These are phyloP conservation scores for Rosalia funebris DNA, from an alignment of 2,888 invertebrate genomes.

Conservation along the genomic window DNA sequence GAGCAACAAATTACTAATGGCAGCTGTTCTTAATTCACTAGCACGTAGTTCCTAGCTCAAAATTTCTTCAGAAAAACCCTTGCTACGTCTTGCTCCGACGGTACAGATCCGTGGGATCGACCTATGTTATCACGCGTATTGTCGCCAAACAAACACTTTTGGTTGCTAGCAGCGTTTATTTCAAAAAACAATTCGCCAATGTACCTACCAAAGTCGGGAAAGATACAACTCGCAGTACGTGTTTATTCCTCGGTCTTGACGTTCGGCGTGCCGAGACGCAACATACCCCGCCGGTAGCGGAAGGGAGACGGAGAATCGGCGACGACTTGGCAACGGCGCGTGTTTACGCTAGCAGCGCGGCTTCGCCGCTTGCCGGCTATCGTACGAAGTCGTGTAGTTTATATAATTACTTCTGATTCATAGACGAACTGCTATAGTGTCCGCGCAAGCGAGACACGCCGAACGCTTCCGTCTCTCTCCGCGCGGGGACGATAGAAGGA, in stretches of 20 bases:
- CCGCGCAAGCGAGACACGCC: conserved; percentile 7
- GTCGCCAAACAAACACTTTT: too few relatives aligned
- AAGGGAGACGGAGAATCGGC: conserved; percentile 28
- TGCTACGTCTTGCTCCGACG: too few relatives aligned
- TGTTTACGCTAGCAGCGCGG: conserved; percentile 36
- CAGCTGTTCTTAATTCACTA: too few relatives aligned
- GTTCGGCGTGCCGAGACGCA: not conserved
- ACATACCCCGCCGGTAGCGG: too few relatives aligned
- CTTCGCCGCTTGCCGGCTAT: conserved; percentile 33
- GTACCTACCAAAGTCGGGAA: conserved; percentile 22
- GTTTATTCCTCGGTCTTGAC: too few relatives aligned
- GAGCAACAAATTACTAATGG: too few relatives aligned
- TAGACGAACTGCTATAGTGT: conserved; percentile 37
- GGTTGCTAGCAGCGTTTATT: not conserved
- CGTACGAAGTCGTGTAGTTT: conserved; percentile 42
- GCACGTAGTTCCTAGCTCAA: too few relatives aligned
- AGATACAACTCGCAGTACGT: conserved; percentile 31
- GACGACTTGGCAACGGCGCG: conserved; percentile 38
- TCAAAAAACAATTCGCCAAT: conserved; percentile 33
- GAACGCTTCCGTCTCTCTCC: not conserved
- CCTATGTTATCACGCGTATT: too few relatives aligned
- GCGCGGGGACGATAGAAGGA: not conserved
- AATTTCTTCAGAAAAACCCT: too few relatives aligned
- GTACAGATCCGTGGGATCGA: too few relatives aligned
- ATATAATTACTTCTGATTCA: conserved; percentile 51